Evolutionary conservation across 2,888 invertebrate species (phyloP), one percentile per base, ranked within the genome.

Genomic region (Itoplectis maculator): DNA sequence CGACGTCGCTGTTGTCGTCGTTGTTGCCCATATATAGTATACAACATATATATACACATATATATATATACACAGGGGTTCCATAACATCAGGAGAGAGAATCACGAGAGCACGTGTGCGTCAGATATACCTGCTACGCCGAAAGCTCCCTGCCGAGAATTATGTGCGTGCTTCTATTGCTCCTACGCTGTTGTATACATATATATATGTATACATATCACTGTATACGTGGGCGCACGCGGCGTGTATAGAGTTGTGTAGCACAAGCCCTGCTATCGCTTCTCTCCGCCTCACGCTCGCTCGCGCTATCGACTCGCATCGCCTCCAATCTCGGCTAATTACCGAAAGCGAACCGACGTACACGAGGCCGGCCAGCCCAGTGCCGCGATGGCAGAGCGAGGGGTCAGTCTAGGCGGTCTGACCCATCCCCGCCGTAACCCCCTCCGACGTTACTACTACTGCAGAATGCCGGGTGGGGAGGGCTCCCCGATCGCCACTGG

Each of bases 301-400:
- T 77, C 51, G 51, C 45, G 59, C 76, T 56, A 80, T 75, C 68
- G 72, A 80, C 40, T 20, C 73, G 68, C 68, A 68, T 82, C 76
- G 51, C 80, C n/a, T 82, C 81, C 84, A 84, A 83, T 84, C 83
- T 84, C 80, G 61, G 81, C 85, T 85, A 85, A 85, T 86, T 86
- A 84, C 82, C 82, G 76, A 85, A 82, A 83, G 79, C 61, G 69
- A 73, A 81, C 63, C 78, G 72, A 82, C 78, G 82, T 76, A 72
- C n/a, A n/a, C 61, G 51, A 73, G 40, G 68, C 76, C 59, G 61
- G 74, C 29, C 20, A 45, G 45, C 56, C 23, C 13, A 29, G 18
- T 18, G 8, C 9, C 8, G 37, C 61, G 0, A 15, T 7, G 11
- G 8, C 11, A 15, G 7, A 7, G 15, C 61, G 61, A 1, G 37